phyloP scores from a whole-genome alignment of 1,140 invertebrate genomes.

The Microplitis demolitor region DNA sequence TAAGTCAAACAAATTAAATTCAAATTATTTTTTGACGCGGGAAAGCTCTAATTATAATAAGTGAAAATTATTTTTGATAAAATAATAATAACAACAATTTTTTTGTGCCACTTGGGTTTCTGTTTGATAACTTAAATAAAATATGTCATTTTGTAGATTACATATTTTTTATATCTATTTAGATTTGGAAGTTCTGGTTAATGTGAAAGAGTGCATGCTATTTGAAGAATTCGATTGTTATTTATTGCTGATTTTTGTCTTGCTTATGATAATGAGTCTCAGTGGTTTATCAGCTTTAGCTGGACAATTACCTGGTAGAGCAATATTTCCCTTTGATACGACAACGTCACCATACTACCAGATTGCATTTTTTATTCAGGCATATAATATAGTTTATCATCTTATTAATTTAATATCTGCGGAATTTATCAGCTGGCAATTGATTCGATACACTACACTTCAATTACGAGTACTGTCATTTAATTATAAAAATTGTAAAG shows the following conservation, averaged over 20 bases:
- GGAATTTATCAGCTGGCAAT: conserved; percentile 17
- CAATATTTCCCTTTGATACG: conserved; percentile 36
- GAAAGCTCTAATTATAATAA: too few species aligned
- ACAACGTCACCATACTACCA: conserved; percentile 20
- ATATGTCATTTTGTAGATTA: too few species aligned
- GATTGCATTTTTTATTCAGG: conserved; percentile 33
- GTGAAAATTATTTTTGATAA: too few species aligned
- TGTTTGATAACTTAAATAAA: too few species aligned
- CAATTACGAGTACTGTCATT: conserved; percentile 21
- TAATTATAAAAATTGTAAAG: neutral
- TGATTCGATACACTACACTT: too few species aligned
- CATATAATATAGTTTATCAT: conserved; percentile 15
- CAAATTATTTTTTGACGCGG: too few species aligned
- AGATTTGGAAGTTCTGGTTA: neutral
- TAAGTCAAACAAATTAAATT: too few species aligned
- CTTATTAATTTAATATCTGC: conserved; percentile 29
- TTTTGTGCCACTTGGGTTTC: too few species aligned
- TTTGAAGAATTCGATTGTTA: neutral
- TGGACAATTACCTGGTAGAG: conserved; percentile 34
- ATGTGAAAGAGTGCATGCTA: neutral
- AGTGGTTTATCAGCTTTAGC: conserved; percentile 30
- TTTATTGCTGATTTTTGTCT: conserved; percentile 4
- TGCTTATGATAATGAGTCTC: conserved; percentile 20
- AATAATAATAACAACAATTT: too few species aligned
- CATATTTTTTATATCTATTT: too few species aligned